phyloP scores from a whole-genome alignment of 2,113 vertebrate species.

The Lepus europaeus region DNA sequence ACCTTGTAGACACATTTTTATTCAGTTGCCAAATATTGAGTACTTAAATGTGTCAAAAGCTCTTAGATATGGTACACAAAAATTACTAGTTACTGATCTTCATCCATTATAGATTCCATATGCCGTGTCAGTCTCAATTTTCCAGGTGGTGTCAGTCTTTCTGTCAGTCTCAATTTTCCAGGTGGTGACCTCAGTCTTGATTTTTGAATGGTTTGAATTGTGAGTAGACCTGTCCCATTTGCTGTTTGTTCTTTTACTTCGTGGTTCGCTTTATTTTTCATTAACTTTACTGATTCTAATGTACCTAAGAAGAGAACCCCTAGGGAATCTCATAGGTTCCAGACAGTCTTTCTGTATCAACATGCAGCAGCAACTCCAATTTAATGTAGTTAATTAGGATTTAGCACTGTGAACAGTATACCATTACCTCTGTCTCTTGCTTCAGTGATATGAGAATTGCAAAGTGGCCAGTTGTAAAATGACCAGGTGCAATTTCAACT shows the following conservation, averaged over 20 bases:
- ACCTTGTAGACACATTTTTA: background rate
- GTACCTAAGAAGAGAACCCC: background rate
- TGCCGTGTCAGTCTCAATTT: background rate
- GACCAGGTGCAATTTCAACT: background rate
- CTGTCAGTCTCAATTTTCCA: background rate
- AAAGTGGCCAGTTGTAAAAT: background rate
- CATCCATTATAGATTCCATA: too few species aligned
- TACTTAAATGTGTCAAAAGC: background rate
- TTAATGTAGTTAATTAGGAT: background rate
- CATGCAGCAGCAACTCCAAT: background rate
- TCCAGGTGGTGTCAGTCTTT: background rate
- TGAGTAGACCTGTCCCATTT: background rate
- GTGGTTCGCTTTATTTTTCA: background rate
- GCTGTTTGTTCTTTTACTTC: background rate
- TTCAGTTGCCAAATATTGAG: background rate
- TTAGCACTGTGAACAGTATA: too few species aligned
- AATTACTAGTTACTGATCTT: background rate
- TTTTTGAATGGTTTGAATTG: background rate
- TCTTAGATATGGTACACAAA: background rate
- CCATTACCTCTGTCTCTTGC: background rate
- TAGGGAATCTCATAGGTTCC: background rate
- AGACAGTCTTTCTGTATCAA: background rate
- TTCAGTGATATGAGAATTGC: background rate
- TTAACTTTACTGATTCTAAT: background rate
- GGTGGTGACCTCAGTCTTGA: background rate